Percentiles rank a stretch among this genome's conserved stretches.
These are phyloP conservation scores for Thereva unica DNA, from an alignment of 2,888 invertebrate genomes.

Conservation along the genomic window DNA sequence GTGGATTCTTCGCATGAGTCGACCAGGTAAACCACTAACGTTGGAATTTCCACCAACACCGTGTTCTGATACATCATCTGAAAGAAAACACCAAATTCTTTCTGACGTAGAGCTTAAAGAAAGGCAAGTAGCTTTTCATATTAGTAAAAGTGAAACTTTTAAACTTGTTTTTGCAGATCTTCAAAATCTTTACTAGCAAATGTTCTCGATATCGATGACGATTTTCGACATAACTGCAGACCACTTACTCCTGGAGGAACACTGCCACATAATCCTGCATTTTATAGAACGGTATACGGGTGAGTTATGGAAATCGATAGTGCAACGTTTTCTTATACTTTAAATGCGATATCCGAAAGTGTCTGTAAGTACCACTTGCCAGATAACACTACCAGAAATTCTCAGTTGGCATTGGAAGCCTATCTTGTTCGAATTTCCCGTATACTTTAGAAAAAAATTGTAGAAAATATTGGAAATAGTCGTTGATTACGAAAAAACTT, in stretches of 20 bases:
- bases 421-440: too few species aligned
- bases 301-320: constrained; percentile 49
- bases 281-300: constrained; percentile 79
- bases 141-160: neutral
- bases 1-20: constrained; percentile 92
- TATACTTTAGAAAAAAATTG: too few species aligned
- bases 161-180: constrained; percentile 61
- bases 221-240: constrained; percentile 82
- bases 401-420: too few species aligned
- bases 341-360: too few species aligned
- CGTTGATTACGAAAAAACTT: too few species aligned
- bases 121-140: constrained; percentile 54
- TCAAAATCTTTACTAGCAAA: constrained; percentile 95
- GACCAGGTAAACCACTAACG: constrained; percentile 64
- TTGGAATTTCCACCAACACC: constrained; percentile 60
- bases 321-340: neutral
- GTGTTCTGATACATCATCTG: constrained; percentile 64
- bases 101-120: constrained; percentile 87
- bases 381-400: too few species aligned
- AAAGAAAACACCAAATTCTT: constrained; percentile 73
- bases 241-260: constrained; percentile 67
- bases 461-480: too few species aligned
- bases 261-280: constrained; percentile 64
- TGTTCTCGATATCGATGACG: constrained; percentile 96
- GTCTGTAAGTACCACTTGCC: too few species aligned